Evolutionary conservation across 2,113 vertebrate genomes (phyloP), one percentile per base, ranked within the genome.

Genomic region (Etia nguti): DNA sequence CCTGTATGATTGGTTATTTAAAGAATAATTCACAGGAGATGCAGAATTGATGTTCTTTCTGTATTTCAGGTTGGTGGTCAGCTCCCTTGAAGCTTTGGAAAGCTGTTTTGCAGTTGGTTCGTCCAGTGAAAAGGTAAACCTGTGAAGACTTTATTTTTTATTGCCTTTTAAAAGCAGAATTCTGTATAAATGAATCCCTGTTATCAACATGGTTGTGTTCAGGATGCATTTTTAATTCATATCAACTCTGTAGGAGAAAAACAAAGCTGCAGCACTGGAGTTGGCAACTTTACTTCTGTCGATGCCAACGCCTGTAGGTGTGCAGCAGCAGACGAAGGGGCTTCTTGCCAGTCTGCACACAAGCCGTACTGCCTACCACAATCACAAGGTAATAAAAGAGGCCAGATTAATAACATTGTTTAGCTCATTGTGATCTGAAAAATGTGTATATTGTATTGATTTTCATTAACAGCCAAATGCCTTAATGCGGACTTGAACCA

Each of bases 271-370:
- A 31, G 98, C 98, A 24, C 96, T 99, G 91, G 99, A 99, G 75
- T 93, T 99, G 93, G 98, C 99, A 70, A 99, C 98, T 3, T 89
- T 98, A 85, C 95, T 99, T 26, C 95, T 99, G 6, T 99, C 98
- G 24, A 98, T 99, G 95, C 98, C 99, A 2, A 98, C 99, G 5
- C 99, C 99, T 54, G 93, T 97, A 86, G 98, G 98, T 0, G 98
- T 99, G 89, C 98, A 99, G 94, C 98, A 99, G 90, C 99, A 99
- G 88, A 99, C 99, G 75, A 99, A 99, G 95, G 98, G 97, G 75
- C 98, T 99, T 13, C 93, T 99, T 94, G 98, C 99, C 26, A 99
- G 99, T 91, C 92, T 99, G 90, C 98, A 99, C 94, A 98, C 97
- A 91, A 99, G 98, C 94, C 97, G 99, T 86, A 98, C 97, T 0